Evolutionary conservation across 2,113 vertebrate genomes (phyloP).

Genomic region (Steatornis caripensis): DNA sequence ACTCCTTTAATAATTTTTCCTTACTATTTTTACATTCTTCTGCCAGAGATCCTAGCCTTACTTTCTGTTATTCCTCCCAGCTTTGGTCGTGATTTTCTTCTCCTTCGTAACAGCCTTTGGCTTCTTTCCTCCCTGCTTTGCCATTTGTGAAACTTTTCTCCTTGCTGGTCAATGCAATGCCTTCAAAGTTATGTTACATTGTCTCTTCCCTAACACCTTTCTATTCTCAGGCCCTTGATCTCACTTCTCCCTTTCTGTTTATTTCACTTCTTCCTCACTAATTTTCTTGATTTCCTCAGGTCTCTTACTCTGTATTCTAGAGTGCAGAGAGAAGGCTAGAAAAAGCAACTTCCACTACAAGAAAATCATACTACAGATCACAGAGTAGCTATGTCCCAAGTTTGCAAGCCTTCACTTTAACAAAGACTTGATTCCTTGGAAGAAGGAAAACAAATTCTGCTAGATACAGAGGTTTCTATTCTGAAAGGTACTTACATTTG

Average conservation of each 20-base stretch:
- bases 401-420: neutral
- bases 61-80: neutral
- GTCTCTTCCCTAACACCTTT: neutral
- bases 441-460: neutral
- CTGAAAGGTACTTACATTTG: neutral
- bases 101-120: neutral
- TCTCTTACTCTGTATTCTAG: neutral
- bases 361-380: neutral
- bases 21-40: neutral
- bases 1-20: neutral
- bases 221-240: neutral
- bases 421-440: neutral
- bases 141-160: neutral
- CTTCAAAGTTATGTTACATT: neutral
- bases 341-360: neutral
- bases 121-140: neutral
- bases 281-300: neutral
- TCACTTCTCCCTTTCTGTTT: neutral
- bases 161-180: neutral
- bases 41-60: neutral
- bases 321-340: neutral
- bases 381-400: neutral
- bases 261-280: neutral
- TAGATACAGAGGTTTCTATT: neutral
- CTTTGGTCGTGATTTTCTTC: neutral